phyloP scores from a whole-genome alignment of 2,888 invertebrate genomes.

The Aplocera efformata region DNA sequence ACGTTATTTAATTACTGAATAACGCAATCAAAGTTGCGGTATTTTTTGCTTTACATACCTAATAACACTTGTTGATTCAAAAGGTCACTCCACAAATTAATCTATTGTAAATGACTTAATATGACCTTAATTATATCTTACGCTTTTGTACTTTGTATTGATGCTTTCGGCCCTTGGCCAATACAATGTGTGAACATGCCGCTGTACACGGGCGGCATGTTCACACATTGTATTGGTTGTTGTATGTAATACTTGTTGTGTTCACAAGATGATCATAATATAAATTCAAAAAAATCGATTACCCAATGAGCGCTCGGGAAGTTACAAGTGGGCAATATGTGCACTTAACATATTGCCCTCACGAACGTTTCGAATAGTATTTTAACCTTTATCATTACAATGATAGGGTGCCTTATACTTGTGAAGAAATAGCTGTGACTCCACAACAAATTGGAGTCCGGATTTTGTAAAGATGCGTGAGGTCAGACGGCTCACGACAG shows the following conservation, averaged over 20 bases:
- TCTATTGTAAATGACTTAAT: too few species aligned
- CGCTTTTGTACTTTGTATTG: conserved; percentile 18
- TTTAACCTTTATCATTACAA: conserved; percentile 15
- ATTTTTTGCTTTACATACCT: too few species aligned
- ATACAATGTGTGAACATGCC: conserved; percentile 10
- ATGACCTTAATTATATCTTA: too few species aligned
- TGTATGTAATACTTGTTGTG: conserved; percentile 13
- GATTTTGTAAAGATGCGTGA: conserved; percentile 62
- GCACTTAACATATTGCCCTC: conserved; percentile 43
- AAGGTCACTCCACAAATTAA: too few species aligned
- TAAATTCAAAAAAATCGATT: conserved; percentile 36
- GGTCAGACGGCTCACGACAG: conserved; percentile 58
- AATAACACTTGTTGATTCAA: too few species aligned
- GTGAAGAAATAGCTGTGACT: conserved; percentile 38
- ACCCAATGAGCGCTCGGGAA: conserved; percentile 44
- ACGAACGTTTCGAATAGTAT: conserved; percentile 50
- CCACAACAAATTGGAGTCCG: conserved; percentile 51
- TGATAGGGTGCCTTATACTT: conserved; percentile 15
- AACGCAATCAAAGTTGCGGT: too few species aligned
- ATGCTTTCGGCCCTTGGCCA: too few species aligned
- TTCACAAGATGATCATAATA: conserved; percentile 14
- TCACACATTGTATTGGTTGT: conserved; percentile 12
- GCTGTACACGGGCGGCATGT: conserved; percentile 12
- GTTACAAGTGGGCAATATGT: conserved; percentile 43
- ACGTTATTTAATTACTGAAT: too few species aligned